Evolutionary conservation across 2,113 vertebrate species (phyloP).

Genomic region (Sylvietta virens): DNA sequence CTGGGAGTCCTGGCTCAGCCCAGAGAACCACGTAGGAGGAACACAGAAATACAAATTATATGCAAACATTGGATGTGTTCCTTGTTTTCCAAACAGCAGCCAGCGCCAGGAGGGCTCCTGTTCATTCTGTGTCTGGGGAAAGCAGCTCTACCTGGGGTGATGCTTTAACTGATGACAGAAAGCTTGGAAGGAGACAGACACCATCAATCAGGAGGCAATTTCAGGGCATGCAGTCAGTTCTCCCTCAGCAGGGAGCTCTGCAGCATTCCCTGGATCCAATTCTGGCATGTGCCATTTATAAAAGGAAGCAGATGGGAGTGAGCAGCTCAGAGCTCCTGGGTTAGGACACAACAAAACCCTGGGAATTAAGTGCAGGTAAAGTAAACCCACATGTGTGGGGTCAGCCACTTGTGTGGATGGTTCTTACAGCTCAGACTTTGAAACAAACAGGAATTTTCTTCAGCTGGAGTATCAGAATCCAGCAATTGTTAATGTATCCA

Average conservation of each 20-base stretch:
- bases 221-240: background rate
- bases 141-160: background rate
- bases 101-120: background rate
- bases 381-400: accelerated
- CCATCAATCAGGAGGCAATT: background rate
- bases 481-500: background rate
- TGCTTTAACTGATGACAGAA: background rate
- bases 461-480: background rate
- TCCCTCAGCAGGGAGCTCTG: background rate
- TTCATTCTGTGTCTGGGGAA: background rate
- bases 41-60: background rate
- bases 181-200: background rate
- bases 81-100: background rate
- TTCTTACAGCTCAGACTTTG: background rate
- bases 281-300: background rate
- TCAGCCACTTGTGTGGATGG: background rate
- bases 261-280: background rate
- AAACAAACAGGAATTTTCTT: background rate
- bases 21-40: background rate
- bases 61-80: background rate
- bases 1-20: background rate
- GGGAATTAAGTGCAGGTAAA: background rate
- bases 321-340: background rate
- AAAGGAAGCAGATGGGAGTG: background rate
- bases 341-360: background rate